Evolutionary conservation across 1,140 invertebrate species (phyloP), one percentile per base, ranked within the genome.

Genomic region (Chironomus tepperi): DNA sequence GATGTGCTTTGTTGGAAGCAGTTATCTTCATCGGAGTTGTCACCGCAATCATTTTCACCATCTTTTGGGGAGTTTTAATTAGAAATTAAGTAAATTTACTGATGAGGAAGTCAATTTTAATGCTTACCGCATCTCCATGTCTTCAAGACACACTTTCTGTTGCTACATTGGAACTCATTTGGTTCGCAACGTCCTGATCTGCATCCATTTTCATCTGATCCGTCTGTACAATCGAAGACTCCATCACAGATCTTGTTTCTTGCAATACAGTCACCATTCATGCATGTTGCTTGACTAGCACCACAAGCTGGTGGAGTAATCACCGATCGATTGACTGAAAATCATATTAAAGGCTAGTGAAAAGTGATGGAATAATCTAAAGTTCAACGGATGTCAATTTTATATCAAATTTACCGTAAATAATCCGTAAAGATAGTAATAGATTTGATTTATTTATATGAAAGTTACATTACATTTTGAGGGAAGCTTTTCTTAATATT

Each of bases 201-300:
- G 91, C 93, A 89, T 85, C 95, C 98, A 79, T 90, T 87, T 86
- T 98, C 96, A 83, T 98, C 96, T 3, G 93, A 95, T 16, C 89
- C 88, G 82, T 98, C 96, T 10, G 86, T 84, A 80, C 96, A 98
- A 79, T 96, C 92, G 7, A 83, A 84, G 73, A 86, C 86, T 8
- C 91, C 91, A 81, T 98, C 90, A 80, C 96, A 98, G 21, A 97
- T 89, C 74, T 87, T 86, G 3, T 85, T 81, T 79, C 91, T 93
- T 0, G 89, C 85, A 77, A 99, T 96, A 81, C 97, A 99, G 76
- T 96, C 88, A 57, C 94, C 93, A 81, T 95, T 97, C 47, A 87
- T 88, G 79, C 97, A 98, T 0, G 93, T 96, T 0, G 95, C 94
- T 84, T 98, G 89, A 77, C 93, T 85, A 16, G 87, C 82, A 74